Conservation (phyloP, 2,888 invertebrate species). For the Eilema caniola region DNA sequence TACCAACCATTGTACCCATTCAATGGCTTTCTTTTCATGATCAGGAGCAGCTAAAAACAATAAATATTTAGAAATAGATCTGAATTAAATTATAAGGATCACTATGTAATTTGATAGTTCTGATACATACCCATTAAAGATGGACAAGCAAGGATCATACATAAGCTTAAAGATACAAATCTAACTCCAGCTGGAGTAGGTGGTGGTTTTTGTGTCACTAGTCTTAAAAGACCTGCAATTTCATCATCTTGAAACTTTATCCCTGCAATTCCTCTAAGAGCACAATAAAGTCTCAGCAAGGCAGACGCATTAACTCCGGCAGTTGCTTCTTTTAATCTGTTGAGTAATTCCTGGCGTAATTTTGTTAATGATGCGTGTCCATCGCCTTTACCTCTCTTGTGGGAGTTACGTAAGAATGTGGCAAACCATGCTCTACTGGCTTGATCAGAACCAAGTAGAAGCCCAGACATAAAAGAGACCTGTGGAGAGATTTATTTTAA, state of each 20-base stretch:
- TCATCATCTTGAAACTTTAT: conserved; percentile 98
- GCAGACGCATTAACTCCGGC: conserved; percentile 95
- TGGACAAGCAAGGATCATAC: conserved; percentile 98
- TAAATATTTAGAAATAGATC: not conserved
- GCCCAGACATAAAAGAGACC: conserved; percentile 95
- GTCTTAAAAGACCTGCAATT: conserved; percentile 92
- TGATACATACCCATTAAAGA: conserved; percentile 89
- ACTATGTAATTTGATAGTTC: conserved; percentile 58
- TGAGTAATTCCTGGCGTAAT: conserved; percentile 92
- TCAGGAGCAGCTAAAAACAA: conserved; percentile 86
- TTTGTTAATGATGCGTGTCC: conserved; percentile 89
- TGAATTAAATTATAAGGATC: not conserved
- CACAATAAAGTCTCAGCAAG: conserved; percentile 95
- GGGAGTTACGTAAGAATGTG: conserved; percentile 94
- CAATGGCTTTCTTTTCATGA: conserved; percentile 94
- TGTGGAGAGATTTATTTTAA: conserved; percentile 46
- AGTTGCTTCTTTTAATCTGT: conserved; percentile 89
- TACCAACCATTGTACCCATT: conserved; percentile 98
- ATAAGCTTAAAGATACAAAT: conserved; percentile 96
- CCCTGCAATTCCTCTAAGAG: conserved; percentile 96
- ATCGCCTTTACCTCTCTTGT: conserved; percentile 93
- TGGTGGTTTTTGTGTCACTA: conserved; percentile 95
- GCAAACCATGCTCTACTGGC: conserved; percentile 97
- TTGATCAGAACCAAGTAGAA: conserved; percentile 96
- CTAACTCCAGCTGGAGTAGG: conserved; percentile 97